Conservation (phyloP, 2,888 invertebrate genomes). For the Synanthedon formicaeformis region DNA sequence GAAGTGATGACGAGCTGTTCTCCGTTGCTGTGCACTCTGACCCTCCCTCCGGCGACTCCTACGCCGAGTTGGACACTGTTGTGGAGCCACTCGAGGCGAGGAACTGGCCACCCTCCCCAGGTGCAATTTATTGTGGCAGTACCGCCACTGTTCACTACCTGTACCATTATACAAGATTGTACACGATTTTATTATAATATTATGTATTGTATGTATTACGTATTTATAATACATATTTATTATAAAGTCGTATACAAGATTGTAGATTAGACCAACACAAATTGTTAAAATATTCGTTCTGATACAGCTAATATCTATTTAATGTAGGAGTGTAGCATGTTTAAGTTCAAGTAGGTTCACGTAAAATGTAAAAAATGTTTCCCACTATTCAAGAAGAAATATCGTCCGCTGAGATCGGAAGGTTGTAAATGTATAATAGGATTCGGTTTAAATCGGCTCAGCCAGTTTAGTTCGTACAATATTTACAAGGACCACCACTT, state of each 20-base stretch:
- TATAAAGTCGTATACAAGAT: too few species aligned
- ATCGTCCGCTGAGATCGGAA: not conserved
- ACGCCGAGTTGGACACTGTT: conserved; percentile 74
- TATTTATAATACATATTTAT: too few species aligned
- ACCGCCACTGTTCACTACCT: conserved; percentile 88
- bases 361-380: too few species aligned
- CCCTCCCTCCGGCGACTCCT: conserved; percentile 50
- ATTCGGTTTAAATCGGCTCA: not conserved
- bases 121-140: conserved; percentile 87
- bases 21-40: conserved; percentile 38
- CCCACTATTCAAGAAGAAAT: too few species aligned
- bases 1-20: conserved; percentile 48
- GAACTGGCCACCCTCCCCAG: conserved; percentile 81
- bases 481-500: conserved; percentile 25
- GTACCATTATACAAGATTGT: conserved; percentile 3
- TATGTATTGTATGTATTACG: too few species aligned
- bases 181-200: too few species aligned
- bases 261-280: too few species aligned
- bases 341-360: too few species aligned
- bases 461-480: conserved; percentile 11
- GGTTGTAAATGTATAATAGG: not conserved
- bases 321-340: too few species aligned
- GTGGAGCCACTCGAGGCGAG: conserved; percentile 80
- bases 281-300: too few species aligned
- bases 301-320: too few species aligned